phyloP scores from a whole-genome alignment of 2,113 vertebrate genomes.

The Elgaria multicarinata region DNA sequence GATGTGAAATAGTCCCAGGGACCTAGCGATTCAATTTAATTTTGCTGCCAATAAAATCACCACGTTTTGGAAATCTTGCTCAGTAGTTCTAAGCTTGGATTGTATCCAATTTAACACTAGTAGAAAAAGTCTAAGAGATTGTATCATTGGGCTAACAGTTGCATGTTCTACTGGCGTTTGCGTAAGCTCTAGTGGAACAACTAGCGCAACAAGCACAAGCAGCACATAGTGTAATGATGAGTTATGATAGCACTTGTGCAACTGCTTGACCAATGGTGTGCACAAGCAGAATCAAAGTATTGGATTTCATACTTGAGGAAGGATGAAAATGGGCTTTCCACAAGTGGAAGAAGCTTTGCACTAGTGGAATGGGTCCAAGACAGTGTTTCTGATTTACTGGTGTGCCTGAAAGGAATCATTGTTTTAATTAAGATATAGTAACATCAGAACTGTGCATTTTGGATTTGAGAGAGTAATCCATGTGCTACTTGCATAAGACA shows the following conservation, averaged over 20 bases:
- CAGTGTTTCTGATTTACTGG: neutral
- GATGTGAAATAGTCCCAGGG: neutral
- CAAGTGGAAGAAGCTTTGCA: neutral
- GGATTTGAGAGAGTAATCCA: neutral
- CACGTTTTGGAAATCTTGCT: neutral
- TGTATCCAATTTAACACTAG: neutral
- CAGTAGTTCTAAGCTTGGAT: neutral
- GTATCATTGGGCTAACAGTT: neutral
- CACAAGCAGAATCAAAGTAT: neutral
- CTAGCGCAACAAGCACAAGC: neutral
- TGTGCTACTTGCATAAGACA: neutral
- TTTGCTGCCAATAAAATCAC: neutral
- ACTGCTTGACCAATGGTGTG: neutral
- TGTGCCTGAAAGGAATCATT: neutral
- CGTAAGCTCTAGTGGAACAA: neutral
- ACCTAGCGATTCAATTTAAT: neutral
- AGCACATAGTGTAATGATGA: neutral
- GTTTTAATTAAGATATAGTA: neutral
- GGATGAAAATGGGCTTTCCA: neutral
- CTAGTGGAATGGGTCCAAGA: neutral
- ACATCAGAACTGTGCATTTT: neutral
- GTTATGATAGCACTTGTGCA: neutral
- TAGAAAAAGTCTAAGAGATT: neutral
- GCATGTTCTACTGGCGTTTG: neutral
- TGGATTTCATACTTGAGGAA: neutral